Evolutionary conservation across 2,797 vertebrate genomes (phyloP).

Genomic region (Falco concolor): DNA sequence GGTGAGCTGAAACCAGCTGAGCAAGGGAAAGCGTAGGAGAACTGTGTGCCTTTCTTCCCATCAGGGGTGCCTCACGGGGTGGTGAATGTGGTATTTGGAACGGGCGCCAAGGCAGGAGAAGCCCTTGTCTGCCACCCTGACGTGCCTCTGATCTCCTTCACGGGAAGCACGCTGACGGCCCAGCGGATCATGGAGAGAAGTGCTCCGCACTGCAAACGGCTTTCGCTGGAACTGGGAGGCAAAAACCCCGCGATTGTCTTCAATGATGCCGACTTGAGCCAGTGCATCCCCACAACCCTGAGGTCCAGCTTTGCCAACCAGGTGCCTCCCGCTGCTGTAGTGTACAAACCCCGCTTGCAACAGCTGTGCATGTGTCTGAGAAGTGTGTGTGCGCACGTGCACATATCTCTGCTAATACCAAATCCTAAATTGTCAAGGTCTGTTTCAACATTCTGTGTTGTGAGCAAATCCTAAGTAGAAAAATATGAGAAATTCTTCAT

Average conservation of each 20-base stretch:
- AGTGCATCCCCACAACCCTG: slow-evolving; percentile 85
- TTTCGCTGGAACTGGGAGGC: slow-evolving; percentile 92
- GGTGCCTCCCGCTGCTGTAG: slow-evolving; percentile 43
- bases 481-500: not conserved
- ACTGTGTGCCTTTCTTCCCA: not conserved
- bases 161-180: slow-evolving; percentile 91
- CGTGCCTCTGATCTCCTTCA: slow-evolving; percentile 90
- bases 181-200: slow-evolving; percentile 82
- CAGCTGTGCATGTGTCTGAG: rapidly evolving
- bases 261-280: slow-evolving; percentile 86
- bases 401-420: not conserved
- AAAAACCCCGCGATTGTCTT: slow-evolving; percentile 95
- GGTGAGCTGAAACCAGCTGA: rapidly evolving
- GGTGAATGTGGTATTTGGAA: slow-evolving; percentile 90
- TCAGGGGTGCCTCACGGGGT: slow-evolving; percentile 90
- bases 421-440: not conserved
- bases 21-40: not conserved
- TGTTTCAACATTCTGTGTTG: not conserved
- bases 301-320: slow-evolving; percentile 95
- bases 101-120: slow-evolving; percentile 80
- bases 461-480: not conserved
- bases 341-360: not conserved
- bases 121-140: slow-evolving; percentile 89
- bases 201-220: slow-evolving; percentile 88
- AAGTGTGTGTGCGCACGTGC: rapidly evolving